Evolutionary conservation across 2,113 vertebrate genomes (phyloP), one percentile per base, ranked within the genome.

Genomic region (Solea solea): DNA sequence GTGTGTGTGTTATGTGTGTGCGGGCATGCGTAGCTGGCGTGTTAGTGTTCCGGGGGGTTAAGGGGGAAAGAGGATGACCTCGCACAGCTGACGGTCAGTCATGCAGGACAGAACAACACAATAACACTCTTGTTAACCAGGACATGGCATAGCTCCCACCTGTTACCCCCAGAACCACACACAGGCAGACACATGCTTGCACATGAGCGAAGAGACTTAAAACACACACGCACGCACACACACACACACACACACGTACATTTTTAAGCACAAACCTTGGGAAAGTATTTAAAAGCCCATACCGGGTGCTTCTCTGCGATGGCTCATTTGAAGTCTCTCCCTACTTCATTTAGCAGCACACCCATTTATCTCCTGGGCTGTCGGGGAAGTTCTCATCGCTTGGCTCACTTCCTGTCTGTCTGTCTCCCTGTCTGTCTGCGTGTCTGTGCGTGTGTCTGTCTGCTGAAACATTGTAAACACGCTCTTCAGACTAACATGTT

Each of bases 61-160:
- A 73, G 81, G 86, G 83, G 86, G 80, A 67, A 87, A 75, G 80
- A 86, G 80, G 79, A 76, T 86, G 90, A 92, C 87, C 90, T 77
- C 11, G 72, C 89, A 81, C 90, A 90, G 90, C 90, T 89, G 88
- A 92, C 78, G 79, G 86, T 88, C 91, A 91, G 88, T 90, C 88
- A 90, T 89, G 90, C 90, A 90, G 90, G 88, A 92, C 89, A 88
- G 88, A 80, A 80, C 88, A 85, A 90, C 83, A 90, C 88, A 90
- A 91, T 91, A 90, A 91, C 85, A 86, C 84, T 86, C 90, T 89
- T 89, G 87, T 93, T 91, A 92, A 89, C 87, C 80, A 82, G 78
- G 80, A 85, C 81, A 89, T 80, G 85, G 81, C 84, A 88, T 80
- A 80, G 86, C 88, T 89, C 89, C 88, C 88, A 91, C 91, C 91